Percentiles rank a stretch among this genome's conserved stretches.
phyloP scores from a whole-genome alignment of 1,140 invertebrate genomes.

The Drosophila grimshawi region DNA sequence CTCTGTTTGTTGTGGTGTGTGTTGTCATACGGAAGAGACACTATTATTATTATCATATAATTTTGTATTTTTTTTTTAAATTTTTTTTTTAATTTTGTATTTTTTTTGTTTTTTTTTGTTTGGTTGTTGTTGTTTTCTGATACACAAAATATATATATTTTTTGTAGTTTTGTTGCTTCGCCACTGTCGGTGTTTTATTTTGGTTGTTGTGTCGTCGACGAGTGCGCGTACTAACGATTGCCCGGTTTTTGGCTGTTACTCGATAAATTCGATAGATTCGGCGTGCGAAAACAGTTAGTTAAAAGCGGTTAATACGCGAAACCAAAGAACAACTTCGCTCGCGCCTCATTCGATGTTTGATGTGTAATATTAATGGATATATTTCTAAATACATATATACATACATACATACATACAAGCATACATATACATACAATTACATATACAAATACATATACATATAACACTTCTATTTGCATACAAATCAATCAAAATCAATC shows the following conservation, averaged over 20 bases:
- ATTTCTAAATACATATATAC: constrained; percentile 1
- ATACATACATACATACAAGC: constrained; percentile 9
- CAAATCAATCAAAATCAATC: not conserved
- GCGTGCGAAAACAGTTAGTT: constrained; percentile 20
- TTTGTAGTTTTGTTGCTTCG: not conserved
- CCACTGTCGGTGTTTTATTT: constrained; percentile 1
- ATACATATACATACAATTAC: constrained; percentile 3
- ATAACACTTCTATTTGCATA: not conserved
- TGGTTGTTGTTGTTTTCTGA: constrained; percentile 1
- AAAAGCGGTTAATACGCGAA: constrained; percentile 23
- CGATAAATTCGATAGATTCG: constrained; percentile 7
- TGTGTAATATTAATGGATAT: constrained; percentile 35
- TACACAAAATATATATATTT: not conserved
- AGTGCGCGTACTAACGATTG: constrained; percentile 26
- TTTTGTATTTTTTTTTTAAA: constrained; percentile 17
- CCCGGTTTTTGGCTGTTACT: constrained; percentile 11
- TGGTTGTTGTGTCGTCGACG: constrained; percentile 18
- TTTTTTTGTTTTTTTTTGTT: constrained; percentile 3
- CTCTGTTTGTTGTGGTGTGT: constrained; percentile 35
- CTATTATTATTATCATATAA: constrained; percentile 21
- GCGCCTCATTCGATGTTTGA: constrained; percentile 30
- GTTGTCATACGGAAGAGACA: constrained; percentile 54
- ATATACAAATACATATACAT: not conserved
- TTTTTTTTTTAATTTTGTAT: not conserved
- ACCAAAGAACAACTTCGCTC: constrained; percentile 5